A percentile compares a stretch with the other conserved stretches of the same genome.
These are phyloP conservation scores for Temnothorax ravouxi DNA, from an alignment of 2,888 invertebrate genomes.

Conservation along the genomic window DNA sequence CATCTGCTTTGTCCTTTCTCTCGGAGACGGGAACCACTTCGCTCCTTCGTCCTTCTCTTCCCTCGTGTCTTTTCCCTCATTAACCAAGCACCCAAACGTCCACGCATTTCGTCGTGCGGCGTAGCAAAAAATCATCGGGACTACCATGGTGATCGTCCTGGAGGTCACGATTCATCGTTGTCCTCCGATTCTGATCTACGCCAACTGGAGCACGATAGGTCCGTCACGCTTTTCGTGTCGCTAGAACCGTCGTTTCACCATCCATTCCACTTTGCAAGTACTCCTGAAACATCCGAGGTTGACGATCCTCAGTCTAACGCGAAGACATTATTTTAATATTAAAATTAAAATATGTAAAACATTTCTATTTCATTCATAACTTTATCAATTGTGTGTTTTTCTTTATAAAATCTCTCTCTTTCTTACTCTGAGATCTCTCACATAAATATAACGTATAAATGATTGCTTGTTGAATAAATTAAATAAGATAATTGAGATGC, in stretches of 20 bases:
- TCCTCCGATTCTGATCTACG: constrained; percentile 53
- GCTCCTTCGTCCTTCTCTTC: not conserved
- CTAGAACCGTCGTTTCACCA: constrained; percentile 71
- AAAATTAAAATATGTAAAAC: not conserved
- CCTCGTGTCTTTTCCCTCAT: not conserved
- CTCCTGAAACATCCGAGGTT: constrained; percentile 70
- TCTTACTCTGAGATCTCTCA: not conserved
- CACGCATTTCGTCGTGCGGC: constrained; percentile 63
- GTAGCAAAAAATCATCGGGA: constrained; percentile 57
- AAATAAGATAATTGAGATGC: not conserved
- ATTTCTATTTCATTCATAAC: not conserved
- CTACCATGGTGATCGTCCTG: constrained; percentile 57
- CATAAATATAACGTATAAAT: not conserved
- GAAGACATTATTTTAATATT: not conserved
- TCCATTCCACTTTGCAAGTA: constrained; percentile 66
- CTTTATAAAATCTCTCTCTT: not conserved
- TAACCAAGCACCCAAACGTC: constrained; percentile 56
- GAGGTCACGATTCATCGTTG: constrained; percentile 59
- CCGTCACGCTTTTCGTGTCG: constrained; percentile 65
- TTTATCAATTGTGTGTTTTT: not conserved
- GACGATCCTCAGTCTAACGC: constrained; percentile 32
- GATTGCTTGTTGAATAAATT: not conserved
- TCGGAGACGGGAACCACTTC: not conserved
- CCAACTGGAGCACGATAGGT: constrained; percentile 68
- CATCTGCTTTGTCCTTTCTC: constrained; percentile 38